Percentiles rank a stretch among this genome's conserved stretches.
Conservation (phyloP, 2,888 invertebrate genomes). For the Boloria euphrosyne region DNA sequence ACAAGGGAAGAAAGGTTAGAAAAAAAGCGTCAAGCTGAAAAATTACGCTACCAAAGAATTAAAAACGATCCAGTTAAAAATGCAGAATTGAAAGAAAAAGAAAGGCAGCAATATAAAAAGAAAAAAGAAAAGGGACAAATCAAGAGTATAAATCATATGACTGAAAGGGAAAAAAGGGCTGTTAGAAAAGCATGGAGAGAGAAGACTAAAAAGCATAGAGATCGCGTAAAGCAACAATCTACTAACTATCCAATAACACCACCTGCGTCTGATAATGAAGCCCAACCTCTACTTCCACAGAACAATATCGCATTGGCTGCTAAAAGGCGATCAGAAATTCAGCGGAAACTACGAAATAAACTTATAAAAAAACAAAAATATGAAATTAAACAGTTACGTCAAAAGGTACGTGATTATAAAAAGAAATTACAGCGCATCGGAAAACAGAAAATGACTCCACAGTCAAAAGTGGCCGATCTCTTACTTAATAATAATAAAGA, state of each 20-base stretch:
- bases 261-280: too few relatives aligned
- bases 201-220: constrained; percentile 21
- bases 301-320: too few relatives aligned
- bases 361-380: too few relatives aligned
- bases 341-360: too few relatives aligned
- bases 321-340: too few relatives aligned
- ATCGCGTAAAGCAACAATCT: constrained; percentile 1
- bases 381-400: too few relatives aligned
- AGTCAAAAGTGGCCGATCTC: neutral
- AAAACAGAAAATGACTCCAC: too few relatives aligned
- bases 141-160: constrained; percentile 34
- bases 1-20: constrained; percentile 34
- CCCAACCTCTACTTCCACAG: too few relatives aligned
- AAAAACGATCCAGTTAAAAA: constrained; percentile 32
- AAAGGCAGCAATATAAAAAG: constrained; percentile 30
- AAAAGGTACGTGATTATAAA: too few relatives aligned
- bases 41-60: constrained; percentile 30
- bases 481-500: neutral
- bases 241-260: too few relatives aligned
- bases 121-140: constrained; percentile 33
- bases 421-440: too few relatives aligned
- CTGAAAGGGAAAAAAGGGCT: constrained; percentile 35
- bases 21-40: constrained; percentile 34
- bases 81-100: constrained; percentile 31
- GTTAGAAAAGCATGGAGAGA: constrained; percentile 39